Evolutionary conservation across 2,113 vertebrate genomes (phyloP).

Genomic region (Lepus europaeus): DNA sequence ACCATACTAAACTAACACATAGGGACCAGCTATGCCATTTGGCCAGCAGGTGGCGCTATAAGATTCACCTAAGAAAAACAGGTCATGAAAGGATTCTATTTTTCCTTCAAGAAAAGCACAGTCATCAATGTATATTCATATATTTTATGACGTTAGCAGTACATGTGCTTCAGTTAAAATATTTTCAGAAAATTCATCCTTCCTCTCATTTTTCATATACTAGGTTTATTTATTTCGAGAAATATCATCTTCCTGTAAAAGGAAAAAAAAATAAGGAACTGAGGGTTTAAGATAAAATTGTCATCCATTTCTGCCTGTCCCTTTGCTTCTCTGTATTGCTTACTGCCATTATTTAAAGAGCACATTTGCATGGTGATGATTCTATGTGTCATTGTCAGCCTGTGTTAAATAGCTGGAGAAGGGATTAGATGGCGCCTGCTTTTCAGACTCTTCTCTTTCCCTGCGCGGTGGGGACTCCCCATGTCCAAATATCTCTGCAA

Average conservation of each 20-base stretch:
- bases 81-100: not conserved
- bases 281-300: not conserved
- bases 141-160: not conserved
- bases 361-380: not conserved
- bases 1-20: not conserved
- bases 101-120: not conserved
- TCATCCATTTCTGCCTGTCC: not conserved
- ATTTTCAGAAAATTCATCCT: not conserved
- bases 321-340: conserved; percentile 53
- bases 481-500: conserved; percentile 79
- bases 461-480: not conserved
- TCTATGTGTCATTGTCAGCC: not conserved
- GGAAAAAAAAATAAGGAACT: not conserved
- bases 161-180: not conserved
- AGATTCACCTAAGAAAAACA: not conserved
- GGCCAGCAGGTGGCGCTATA: conserved; percentile 38
- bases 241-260: not conserved
- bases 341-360: not conserved
- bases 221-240: not conserved
- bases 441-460: not conserved
- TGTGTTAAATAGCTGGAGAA: not conserved
- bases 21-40: not conserved
- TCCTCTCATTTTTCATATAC: not conserved
- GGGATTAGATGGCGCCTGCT: not conserved
- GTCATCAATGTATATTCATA: not conserved